Percentiles rank a stretch among this genome's conserved stretches.
phyloP scores from a whole-genome alignment of 2,888 invertebrate genomes.

The Eledona agricola region DNA sequence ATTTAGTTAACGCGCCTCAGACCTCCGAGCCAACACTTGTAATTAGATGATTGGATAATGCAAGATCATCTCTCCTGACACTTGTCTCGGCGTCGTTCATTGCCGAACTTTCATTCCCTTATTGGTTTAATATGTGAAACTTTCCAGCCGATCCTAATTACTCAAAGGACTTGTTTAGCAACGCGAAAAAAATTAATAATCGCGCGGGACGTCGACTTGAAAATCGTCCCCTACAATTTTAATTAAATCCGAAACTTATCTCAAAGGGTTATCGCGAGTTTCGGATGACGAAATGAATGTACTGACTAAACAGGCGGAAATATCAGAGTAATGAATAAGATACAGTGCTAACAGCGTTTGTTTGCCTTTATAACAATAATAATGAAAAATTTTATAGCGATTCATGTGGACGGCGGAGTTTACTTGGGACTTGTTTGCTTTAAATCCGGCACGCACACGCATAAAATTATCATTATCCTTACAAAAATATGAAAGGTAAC shows the following conservation, averaged over 20 bases:
- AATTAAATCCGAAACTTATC: conserved; percentile 23
- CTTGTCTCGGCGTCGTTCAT: too few relatives aligned
- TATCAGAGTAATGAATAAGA: conserved; percentile 29
- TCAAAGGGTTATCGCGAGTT: conserved; percentile 25
- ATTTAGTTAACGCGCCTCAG: too few relatives aligned
- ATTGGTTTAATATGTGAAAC: too few relatives aligned
- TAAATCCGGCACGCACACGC: conserved; percentile 19
- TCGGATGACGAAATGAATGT: conserved; percentile 22
- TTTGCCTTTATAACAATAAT: conserved; percentile 32
- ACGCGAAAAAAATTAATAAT: conserved; percentile 9
- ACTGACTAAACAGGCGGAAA: conserved; percentile 27
- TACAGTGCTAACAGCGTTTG: conserved; percentile 31
- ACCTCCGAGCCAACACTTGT: too few relatives aligned
- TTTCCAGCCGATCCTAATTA: too few relatives aligned
- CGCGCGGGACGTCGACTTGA: conserved; percentile 5
- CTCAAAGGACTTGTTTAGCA: too few relatives aligned
- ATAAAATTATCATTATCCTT: conserved; percentile 19
- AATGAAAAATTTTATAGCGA: conserved; percentile 31
- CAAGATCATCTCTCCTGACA: too few relatives aligned
- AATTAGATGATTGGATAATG: too few relatives aligned
- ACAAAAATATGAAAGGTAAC: conserved; percentile 29
- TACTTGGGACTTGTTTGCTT: conserved; percentile 25
- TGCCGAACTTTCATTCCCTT: too few relatives aligned
- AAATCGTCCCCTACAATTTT: conserved; percentile 18
- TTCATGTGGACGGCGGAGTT: conserved; percentile 23